A percentile compares a stretch with the other conserved stretches of the same genome.
These are phyloP conservation scores for Philereme vetulata DNA, from an alignment of 2,888 invertebrate genomes.

Conservation along the genomic window DNA sequence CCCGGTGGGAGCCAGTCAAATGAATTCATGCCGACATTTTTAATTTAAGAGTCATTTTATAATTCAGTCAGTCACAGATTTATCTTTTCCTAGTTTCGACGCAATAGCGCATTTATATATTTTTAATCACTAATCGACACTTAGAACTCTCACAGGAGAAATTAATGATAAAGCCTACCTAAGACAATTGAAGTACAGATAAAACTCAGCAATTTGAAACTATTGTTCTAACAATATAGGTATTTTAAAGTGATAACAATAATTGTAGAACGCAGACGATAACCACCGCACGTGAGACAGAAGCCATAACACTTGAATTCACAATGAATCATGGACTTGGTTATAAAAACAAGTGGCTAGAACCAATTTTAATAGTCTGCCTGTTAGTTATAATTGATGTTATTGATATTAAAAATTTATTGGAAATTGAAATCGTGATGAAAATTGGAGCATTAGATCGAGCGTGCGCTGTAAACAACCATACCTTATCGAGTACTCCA, in stretches of 20 bases:
- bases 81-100: neutral
- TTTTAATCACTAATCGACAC: neutral
- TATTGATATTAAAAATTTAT: conserved; percentile 23
- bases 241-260: conserved; percentile 48
- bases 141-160: neutral
- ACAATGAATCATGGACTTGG: conserved; percentile 60
- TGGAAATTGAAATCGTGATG: conserved; percentile 27
- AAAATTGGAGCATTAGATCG: conserved; percentile 11
- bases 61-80: conserved; percentile 11
- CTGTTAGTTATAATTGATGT: conserved; percentile 17
- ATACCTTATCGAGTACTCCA: no score
- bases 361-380: conserved; percentile 22
- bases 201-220: conserved; percentile 6
- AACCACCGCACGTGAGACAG: conserved; percentile 45
- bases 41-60: conserved; percentile 9
- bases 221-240: conserved; percentile 18
- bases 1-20: conserved; percentile 44
- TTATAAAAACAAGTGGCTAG: conserved; percentile 44
- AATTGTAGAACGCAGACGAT: conserved; percentile 45
- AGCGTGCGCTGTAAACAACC: no score
- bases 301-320: conserved; percentile 63
- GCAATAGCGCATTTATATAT: conserved; percentile 4
- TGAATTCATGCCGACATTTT: neutral
- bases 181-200: neutral
- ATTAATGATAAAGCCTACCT: neutral